Conservation (phyloP, 2,113 vertebrate genomes). For the Trichomycterus rosablanca region DNA sequence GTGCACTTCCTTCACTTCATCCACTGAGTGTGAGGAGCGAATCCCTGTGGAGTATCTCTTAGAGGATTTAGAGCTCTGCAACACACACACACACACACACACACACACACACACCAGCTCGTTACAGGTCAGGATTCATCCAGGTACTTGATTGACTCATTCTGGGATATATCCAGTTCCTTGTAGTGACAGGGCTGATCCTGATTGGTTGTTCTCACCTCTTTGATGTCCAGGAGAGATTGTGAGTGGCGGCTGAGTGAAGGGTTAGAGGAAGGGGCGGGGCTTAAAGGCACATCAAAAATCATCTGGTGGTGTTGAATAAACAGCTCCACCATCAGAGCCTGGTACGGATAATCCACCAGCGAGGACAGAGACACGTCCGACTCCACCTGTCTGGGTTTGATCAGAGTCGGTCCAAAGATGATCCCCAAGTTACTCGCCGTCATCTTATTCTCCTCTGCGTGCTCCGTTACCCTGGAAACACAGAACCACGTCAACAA, state of each 20-base stretch:
- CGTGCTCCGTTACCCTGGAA: conserved; percentile 81
- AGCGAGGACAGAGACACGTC: conserved; percentile 90
- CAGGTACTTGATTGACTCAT: no score
- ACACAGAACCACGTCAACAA: not conserved
- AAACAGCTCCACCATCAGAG: conserved; percentile 85
- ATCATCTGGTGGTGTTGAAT: conserved; percentile 80
- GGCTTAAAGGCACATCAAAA: conserved; percentile 72
- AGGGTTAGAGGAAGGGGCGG: conserved; percentile 45
- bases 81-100: conserved; percentile 8
- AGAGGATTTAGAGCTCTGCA: conserved; percentile 11
- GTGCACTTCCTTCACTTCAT: conserved; percentile 5
- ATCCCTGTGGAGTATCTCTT: conserved; percentile 17
- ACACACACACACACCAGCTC: not conserved
- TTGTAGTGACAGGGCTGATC: no score
- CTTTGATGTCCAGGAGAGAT: conserved; percentile 77
- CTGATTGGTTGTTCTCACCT: conserved; percentile 62
- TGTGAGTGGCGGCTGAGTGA: conserved; percentile 69
- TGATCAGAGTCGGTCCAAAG: conserved; percentile 91
- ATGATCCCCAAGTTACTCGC: conserved; percentile 94
- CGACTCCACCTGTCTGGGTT: conserved; percentile 81
- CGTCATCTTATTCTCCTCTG: conserved; percentile 96
- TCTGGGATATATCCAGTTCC: no score
- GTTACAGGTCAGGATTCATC: no score
- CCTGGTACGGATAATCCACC: conserved; percentile 93
- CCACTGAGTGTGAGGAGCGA: conserved; percentile 5